Evolutionary conservation across 2,113 vertebrate genomes (phyloP).

Genomic region (Otolemur garnettii): DNA sequence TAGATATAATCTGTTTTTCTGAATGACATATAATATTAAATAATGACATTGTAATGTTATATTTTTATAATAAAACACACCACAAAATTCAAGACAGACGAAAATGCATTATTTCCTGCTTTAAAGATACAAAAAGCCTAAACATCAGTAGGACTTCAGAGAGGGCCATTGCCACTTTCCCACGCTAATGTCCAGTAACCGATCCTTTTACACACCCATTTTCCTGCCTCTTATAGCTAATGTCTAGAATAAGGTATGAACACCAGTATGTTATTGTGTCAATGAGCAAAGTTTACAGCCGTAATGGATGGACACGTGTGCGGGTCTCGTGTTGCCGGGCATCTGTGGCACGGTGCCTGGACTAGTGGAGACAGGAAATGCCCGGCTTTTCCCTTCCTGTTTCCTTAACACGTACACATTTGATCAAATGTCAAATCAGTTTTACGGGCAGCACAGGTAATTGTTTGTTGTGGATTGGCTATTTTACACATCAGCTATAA

Average conservation of each 20-base stretch:
- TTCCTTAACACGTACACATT: background rate
- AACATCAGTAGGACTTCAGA: background rate
- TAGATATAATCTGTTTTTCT: background rate
- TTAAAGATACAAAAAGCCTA: background rate
- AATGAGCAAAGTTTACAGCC: conserved; percentile 38
- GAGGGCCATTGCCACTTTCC: background rate
- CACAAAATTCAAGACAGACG: background rate
- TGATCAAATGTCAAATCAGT: background rate
- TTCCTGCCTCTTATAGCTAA: background rate
- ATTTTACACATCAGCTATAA: background rate
- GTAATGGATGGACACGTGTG: background rate
- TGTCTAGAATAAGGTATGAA: background rate
- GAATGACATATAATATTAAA: conserved; percentile 24
- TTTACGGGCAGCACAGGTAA: background rate
- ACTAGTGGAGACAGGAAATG: background rate
- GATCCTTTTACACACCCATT: background rate
- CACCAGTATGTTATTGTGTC: background rate
- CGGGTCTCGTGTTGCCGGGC: background rate
- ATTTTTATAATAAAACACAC: conserved; percentile 33
- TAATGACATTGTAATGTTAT: background rate
- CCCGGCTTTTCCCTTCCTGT: background rate
- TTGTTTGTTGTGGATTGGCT: background rate
- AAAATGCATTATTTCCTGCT: background rate
- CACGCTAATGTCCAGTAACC: background rate
- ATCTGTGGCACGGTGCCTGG: background rate